These are phyloP conservation scores for Rafetus swinhoei DNA, from an alignment of 2,113 vertebrate species.

Conservation along the genomic window DNA sequence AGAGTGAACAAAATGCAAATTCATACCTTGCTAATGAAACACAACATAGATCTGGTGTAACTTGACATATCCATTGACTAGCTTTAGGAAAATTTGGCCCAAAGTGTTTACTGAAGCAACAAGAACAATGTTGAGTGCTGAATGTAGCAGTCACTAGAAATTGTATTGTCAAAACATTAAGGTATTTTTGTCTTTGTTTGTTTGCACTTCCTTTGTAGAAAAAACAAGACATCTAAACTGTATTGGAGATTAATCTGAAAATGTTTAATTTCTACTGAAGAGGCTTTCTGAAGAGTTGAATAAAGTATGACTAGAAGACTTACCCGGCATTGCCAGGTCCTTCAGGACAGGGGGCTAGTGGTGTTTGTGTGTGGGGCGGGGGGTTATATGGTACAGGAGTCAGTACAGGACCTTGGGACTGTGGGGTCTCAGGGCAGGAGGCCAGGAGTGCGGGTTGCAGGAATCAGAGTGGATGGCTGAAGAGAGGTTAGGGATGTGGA, in stretches of 20 bases:
- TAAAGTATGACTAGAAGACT: background rate
- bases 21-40: background rate
- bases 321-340: no score
- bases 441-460: no score
- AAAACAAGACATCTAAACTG: background rate
- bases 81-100: background rate
- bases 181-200: background rate
- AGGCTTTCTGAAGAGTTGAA: background rate
- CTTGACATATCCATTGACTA: background rate
- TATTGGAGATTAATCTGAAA: conserved; percentile 17
- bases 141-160: background rate
- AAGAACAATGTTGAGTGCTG: background rate
- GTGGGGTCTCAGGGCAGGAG: no score
- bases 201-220: conserved; percentile 31
- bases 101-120: background rate
- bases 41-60: background rate
- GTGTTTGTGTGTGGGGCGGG: no score
- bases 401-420: no score
- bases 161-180: background rate
- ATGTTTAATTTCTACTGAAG: background rate
- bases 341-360: no score
- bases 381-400: no score
- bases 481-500: no score
- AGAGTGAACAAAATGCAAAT: background rate
- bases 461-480: no score